These are phyloP conservation scores for Girardia tigrina DNA, from an alignment of 2,888 invertebrate genomes.

Conservation along the genomic window DNA sequence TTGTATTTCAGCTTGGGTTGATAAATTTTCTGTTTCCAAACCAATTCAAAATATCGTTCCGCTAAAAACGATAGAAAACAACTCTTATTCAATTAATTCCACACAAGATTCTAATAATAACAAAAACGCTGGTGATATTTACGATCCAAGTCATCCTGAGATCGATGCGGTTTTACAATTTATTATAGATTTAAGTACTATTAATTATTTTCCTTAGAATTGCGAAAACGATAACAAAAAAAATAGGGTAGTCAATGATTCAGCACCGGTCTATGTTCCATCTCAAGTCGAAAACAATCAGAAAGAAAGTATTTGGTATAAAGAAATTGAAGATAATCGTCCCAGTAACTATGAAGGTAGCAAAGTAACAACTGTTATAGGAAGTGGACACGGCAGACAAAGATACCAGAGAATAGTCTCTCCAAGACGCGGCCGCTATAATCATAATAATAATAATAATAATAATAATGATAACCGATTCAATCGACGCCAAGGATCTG, in stretches of 20 bases:
- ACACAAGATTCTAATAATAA: neutral
- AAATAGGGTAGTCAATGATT: neutral
- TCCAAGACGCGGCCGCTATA: neutral
- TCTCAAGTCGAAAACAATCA: neutral
- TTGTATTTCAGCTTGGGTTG: neutral
- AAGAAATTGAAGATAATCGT: neutral
- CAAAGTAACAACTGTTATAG: neutral
- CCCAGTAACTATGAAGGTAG: neutral
- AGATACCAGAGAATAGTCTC: neutral
- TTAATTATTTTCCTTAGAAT: neutral
- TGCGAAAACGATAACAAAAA: neutral
- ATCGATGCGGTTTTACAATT: neutral
- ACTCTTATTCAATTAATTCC: neutral
- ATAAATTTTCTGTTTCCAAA: neutral
- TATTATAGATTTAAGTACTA: neutral
- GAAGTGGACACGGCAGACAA: neutral
- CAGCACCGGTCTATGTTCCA: neutral
- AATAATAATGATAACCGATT: neutral
- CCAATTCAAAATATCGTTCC: neutral
- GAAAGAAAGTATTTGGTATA: neutral
- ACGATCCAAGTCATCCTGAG: slow-evolving; percentile 14
- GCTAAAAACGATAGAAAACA: neutral
- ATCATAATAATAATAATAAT: neutral
- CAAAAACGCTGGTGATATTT: neutral
- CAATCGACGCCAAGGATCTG: neutral